Evolutionary conservation across 2,797 vertebrate genomes (phyloP).

Genomic region (Halcyon leucocephala): DNA sequence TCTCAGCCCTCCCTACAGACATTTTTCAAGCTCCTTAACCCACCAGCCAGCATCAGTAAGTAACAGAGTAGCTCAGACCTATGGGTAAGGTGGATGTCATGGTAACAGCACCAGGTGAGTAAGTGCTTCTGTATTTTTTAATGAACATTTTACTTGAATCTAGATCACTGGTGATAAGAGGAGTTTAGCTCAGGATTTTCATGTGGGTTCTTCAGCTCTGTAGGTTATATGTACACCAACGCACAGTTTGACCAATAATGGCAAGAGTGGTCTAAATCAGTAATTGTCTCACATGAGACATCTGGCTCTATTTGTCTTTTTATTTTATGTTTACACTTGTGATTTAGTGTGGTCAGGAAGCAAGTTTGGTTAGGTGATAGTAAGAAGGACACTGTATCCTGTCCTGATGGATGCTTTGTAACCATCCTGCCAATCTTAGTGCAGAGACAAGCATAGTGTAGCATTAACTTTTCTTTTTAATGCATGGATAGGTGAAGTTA

Average conservation of each 20-base stretch:
- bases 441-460: neutral
- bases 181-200: neutral
- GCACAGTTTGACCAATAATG: neutral
- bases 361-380: neutral
- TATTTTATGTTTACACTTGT: neutral
- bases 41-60: neutral
- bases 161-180: neutral
- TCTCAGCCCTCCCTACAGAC: neutral
- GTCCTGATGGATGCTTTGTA: neutral
- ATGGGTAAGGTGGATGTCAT: neutral
- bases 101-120: neutral
- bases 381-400: neutral
- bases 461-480: neutral
- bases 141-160: neutral
- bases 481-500: neutral
- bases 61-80: neutral
- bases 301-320: neutral
- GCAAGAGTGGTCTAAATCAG: neutral
- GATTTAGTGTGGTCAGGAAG: neutral
- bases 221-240: neutral
- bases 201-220: neutral
- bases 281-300: neutral
- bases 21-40: constrained; percentile 6
- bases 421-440: neutral
- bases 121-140: neutral